These are phyloP conservation scores for Chloropsis hardwickii DNA, from an alignment of 2,113 vertebrate genomes.

Conservation along the genomic window DNA sequence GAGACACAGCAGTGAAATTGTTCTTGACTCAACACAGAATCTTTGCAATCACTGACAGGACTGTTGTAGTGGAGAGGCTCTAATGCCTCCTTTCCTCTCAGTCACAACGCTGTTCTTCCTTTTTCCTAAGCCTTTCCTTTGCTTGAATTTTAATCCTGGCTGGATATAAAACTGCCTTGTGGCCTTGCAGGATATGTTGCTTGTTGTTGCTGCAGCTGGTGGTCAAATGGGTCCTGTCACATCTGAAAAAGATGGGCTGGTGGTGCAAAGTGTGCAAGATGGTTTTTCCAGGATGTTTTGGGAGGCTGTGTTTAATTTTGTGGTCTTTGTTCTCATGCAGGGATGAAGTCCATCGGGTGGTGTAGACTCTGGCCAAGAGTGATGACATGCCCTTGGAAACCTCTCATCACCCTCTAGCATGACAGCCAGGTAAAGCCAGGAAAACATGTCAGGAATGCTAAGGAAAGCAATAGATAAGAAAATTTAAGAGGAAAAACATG, in stretches of 20 bases:
- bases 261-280: background rate
- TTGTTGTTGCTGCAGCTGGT: background rate
- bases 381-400: background rate
- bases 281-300: background rate
- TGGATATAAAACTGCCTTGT: background rate
- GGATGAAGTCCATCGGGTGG: background rate
- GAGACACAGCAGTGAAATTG: background rate
- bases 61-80: background rate
- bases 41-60: background rate
- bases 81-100: background rate
- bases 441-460: background rate
- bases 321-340: background rate
- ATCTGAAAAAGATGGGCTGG: background rate
- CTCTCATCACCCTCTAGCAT: background rate
- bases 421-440: background rate
- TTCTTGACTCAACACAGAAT: background rate
- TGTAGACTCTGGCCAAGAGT: background rate
- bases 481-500: background rate
- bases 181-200: background rate
- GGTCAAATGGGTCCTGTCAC: background rate
- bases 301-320: background rate
- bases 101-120: background rate
- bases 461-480: background rate
- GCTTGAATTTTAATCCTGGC: background rate
- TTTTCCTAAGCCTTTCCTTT: background rate